Percentiles rank a stretch among this genome's conserved stretches.
phyloP scores from a whole-genome alignment of 2,888 invertebrate species.

The Apotomis turbidana region DNA sequence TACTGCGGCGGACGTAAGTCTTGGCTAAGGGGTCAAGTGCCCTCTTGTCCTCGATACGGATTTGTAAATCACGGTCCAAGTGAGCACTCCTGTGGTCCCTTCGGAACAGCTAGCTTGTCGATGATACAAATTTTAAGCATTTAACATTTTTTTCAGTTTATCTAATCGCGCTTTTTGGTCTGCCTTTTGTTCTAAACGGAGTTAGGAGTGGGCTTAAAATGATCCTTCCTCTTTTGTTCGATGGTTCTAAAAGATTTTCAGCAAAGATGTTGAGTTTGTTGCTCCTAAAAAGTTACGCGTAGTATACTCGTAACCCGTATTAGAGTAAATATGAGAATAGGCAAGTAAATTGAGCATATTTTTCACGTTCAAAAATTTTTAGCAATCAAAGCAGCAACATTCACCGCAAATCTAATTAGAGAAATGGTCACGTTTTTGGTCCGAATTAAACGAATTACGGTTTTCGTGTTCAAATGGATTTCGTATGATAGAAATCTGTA shows the following conservation, averaged over 20 bases:
- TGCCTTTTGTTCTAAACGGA: not conserved
- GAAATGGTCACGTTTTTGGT: slow-evolving; percentile 26
- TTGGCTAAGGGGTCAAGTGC: slow-evolving; percentile 65
- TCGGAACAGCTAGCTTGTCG: not conserved
- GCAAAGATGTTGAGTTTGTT: too few relatives aligned
- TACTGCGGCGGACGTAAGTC: slow-evolving; percentile 47
- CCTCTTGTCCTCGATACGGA: slow-evolving; percentile 68
- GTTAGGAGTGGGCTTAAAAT: slow-evolving; percentile 50
- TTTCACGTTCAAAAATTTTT: slow-evolving; percentile 9
- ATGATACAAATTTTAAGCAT: not conserved
- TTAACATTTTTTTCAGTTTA: too few relatives aligned
- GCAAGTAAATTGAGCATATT: not conserved
- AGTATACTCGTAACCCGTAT: too few relatives aligned
- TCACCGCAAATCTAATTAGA: slow-evolving; percentile 20
- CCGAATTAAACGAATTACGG: slow-evolving; percentile 27
- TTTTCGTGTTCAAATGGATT: slow-evolving; percentile 28
- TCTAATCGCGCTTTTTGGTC: too few relatives aligned
- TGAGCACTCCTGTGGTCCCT: slow-evolving; percentile 6
- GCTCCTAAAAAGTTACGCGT: too few relatives aligned
- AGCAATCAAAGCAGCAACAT: slow-evolving; percentile 17
- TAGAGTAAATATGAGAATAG: too few relatives aligned
- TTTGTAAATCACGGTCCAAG: slow-evolving; percentile 55
- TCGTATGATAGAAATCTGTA: slow-evolving; percentile 49
- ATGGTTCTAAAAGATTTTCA: too few relatives aligned
- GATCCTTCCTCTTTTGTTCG: slow-evolving; percentile 40